Evolutionary conservation across 2,797 vertebrate genomes (phyloP).

Genomic region (Spatula versicolor): DNA sequence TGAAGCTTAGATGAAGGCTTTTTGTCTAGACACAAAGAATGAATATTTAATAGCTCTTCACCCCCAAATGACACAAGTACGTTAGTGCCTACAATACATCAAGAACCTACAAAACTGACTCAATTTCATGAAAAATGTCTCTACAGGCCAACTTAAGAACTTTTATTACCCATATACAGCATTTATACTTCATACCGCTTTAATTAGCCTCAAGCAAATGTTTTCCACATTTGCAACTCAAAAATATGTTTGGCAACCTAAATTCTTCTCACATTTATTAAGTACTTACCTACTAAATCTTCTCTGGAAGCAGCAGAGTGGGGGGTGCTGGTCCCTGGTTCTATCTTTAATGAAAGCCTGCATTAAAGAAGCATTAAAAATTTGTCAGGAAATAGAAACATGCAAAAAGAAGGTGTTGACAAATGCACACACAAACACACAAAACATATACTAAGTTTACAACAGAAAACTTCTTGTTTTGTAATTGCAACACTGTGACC

Average conservation of each 20-base stretch:
- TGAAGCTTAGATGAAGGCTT: conserved; percentile 20
- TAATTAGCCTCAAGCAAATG: conserved; percentile 28
- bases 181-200: conserved; percentile 46
- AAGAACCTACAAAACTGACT: neutral
- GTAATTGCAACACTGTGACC: neutral
- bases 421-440: neutral
- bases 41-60: conserved; percentile 28
- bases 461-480: neutral
- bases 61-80: conserved; percentile 12
- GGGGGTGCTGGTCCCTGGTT: conserved; percentile 95
- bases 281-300: conserved; percentile 89
- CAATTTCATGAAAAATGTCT: conserved; percentile 4
- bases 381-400: neutral
- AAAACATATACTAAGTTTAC: neutral
- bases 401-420: neutral
- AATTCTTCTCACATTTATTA: conserved; percentile 17
- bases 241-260: conserved; percentile 39
- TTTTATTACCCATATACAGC: conserved; percentile 39
- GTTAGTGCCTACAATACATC: conserved; percentile 35
- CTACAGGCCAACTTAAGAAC: conserved; percentile 1
- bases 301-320: conserved; percentile 93
- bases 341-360: conserved; percentile 97
- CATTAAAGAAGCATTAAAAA: conserved; percentile 63
- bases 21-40: conserved; percentile 42
- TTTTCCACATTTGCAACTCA: neutral